Conservation (phyloP, 1,140 invertebrate species). For the Atta texana region DNA sequence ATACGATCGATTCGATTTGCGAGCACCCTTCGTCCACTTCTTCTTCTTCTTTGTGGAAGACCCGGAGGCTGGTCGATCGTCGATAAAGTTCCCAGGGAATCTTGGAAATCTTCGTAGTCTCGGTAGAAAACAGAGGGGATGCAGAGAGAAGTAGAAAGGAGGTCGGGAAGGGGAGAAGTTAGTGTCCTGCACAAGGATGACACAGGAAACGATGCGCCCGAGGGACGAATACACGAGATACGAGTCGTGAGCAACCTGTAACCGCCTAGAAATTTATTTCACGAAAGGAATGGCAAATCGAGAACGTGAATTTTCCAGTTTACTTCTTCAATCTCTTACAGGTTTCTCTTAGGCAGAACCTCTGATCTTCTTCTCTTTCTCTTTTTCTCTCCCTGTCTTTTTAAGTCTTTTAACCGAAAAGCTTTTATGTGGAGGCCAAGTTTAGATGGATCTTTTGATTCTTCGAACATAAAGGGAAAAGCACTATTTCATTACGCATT, state of each 20-base stretch:
- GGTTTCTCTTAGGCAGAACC: constrained; percentile 15
- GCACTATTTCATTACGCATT: constrained; percentile 8
- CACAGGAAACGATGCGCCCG: constrained; percentile 47
- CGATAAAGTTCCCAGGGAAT: constrained; percentile 60
- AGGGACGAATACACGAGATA: constrained; percentile 36
- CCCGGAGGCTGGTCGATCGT: constrained; percentile 51
- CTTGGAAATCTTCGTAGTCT: constrained; percentile 45
- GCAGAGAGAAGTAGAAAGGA: neutral
- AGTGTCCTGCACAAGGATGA: constrained; percentile 53
- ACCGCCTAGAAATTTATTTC: constrained; percentile 64
- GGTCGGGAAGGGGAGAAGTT: constrained; percentile 3
- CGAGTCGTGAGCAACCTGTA: constrained; percentile 43
- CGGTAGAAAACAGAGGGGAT: neutral
- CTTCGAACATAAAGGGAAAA: neutral
- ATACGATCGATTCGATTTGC: constrained; percentile 74
- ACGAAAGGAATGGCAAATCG: constrained; percentile 41
- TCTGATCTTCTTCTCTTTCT: neutral
- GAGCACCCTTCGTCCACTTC: constrained; percentile 31
- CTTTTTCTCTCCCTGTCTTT: neutral
- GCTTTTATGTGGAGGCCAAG: constrained; percentile 33
- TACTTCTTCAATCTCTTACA: constrained; percentile 59
- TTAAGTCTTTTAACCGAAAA: constrained; percentile 27
- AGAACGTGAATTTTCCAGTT: constrained; percentile 53
- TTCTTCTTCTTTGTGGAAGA: constrained; percentile 36
- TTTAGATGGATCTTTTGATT: constrained; percentile 16